A percentile compares a stretch with the other conserved stretches of the same genome.
Evolutionary conservation across 2,113 vertebrate genomes (phyloP).

Genomic region (Pygoscelis antarcticus): DNA sequence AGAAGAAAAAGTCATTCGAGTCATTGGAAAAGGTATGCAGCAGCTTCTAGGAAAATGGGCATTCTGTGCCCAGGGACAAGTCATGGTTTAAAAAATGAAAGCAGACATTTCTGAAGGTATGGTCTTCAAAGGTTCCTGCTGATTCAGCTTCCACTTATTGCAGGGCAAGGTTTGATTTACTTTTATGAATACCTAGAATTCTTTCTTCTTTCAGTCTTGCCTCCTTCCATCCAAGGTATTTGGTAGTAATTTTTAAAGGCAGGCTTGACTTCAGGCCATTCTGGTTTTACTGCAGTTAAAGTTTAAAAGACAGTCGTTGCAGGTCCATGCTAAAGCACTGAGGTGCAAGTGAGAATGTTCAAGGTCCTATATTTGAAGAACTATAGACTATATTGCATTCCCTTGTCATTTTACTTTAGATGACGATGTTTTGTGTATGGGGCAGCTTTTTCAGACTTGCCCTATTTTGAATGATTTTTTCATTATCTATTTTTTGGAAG

Average conservation of each 20-base stretch:
- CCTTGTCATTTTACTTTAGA: background rate
- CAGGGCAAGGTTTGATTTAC: background rate
- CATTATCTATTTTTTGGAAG: background rate
- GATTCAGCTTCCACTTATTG: background rate
- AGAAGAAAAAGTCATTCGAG: slow-evolving; percentile 83
- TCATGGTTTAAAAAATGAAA: background rate
- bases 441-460: background rate
- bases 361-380: background rate
- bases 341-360: background rate
- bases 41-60: background rate
- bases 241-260: background rate
- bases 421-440: background rate
- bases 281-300: background rate
- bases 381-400: background rate
- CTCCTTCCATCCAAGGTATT: background rate
- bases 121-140: background rate
- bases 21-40: slow-evolving; percentile 70
- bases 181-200: background rate
- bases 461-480: background rate
- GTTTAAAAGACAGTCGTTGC: background rate
- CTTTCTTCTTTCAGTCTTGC: background rate
- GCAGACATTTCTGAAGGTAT: background rate
- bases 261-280: background rate
- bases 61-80: background rate
- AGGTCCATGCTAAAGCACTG: background rate